Conservation (phyloP, 2,797 vertebrate species). For the Tinamus major region DNA sequence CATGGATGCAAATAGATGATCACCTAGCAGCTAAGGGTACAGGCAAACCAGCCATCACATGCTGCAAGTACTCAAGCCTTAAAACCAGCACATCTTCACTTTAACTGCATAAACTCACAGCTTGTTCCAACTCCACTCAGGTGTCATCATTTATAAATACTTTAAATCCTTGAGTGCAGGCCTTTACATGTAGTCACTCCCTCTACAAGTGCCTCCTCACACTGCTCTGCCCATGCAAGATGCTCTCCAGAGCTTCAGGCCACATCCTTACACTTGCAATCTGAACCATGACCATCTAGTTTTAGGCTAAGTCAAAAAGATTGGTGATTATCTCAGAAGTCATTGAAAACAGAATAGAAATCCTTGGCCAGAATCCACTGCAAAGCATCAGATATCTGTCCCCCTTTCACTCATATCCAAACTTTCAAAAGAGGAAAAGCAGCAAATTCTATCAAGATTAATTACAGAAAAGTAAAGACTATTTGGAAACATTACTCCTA, state of each 20-base stretch:
- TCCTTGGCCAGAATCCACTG: not conserved
- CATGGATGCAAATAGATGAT: not conserved
- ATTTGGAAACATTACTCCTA: not conserved
- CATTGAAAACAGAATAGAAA: not conserved
- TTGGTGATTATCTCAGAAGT: not conserved
- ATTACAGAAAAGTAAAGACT: not conserved
- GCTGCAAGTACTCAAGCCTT: not conserved
- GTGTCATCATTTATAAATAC: not conserved
- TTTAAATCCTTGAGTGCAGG: no score
- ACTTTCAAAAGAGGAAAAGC: not conserved
- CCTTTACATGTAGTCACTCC: not conserved
- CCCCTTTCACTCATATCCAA: not conserved
- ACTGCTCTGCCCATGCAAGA: not conserved
- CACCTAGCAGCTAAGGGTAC: not conserved
- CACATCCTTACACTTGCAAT: not conserved
- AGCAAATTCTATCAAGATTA: not conserved
- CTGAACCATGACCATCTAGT: fast-evolving
- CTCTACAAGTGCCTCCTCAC: not conserved
- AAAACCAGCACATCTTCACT: not conserved
- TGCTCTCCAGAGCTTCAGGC: not conserved
- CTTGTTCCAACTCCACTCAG: not conserved
- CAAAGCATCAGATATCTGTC: fast-evolving
- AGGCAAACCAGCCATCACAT: not conserved
- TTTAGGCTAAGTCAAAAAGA: not conserved
- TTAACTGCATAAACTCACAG: slow-evolving; percentile 19